phyloP scores from a whole-genome alignment of 2,888 invertebrate genomes.

The Sipha maydis region DNA sequence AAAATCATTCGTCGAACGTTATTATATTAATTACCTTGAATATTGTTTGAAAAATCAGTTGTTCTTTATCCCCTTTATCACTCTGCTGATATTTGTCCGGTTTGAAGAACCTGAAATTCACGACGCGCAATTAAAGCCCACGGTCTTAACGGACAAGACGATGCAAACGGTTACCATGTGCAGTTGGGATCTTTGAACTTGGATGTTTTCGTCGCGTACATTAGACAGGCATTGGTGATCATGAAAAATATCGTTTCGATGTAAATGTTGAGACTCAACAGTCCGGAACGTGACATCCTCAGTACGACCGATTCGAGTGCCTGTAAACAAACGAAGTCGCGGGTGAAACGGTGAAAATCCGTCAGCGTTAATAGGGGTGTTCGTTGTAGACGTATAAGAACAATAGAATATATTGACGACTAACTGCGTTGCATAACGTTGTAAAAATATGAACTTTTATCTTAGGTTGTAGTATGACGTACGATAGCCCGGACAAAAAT shows the following conservation, averaged over 20 bases:
- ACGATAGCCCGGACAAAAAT: conserved; percentile 51
- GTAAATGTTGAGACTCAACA: conserved; percentile 8
- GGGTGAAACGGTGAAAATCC: not conserved
- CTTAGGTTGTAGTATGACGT: conserved; percentile 41
- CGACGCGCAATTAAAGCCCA: not conserved
- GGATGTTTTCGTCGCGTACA: conserved; percentile 53
- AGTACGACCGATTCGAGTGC: conserved; percentile 42
- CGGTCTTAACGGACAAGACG: not conserved
- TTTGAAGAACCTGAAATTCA: conserved; percentile 17
- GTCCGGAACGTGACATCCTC: not conserved
- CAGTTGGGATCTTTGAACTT: conserved; percentile 25
- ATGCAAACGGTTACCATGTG: conserved; percentile 42
- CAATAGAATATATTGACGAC: not conserved
- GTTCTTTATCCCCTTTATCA: not conserved
- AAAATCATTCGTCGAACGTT: too few relatives aligned
- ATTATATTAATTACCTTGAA: conserved; percentile 24
- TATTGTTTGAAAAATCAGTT: conserved; percentile 29
- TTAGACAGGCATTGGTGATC: conserved; percentile 55
- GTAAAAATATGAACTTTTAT: conserved; percentile 48
- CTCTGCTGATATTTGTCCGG: not conserved
- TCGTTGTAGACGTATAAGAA: too few relatives aligned
- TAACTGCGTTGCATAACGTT: conserved; percentile 60
- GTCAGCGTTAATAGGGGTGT: too few relatives aligned
- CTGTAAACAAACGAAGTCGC: conserved; percentile 9
- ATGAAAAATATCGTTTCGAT: conserved; percentile 59